Conservation (phyloP, 2,113 vertebrate genomes). For the Sprattus sprattus region DNA sequence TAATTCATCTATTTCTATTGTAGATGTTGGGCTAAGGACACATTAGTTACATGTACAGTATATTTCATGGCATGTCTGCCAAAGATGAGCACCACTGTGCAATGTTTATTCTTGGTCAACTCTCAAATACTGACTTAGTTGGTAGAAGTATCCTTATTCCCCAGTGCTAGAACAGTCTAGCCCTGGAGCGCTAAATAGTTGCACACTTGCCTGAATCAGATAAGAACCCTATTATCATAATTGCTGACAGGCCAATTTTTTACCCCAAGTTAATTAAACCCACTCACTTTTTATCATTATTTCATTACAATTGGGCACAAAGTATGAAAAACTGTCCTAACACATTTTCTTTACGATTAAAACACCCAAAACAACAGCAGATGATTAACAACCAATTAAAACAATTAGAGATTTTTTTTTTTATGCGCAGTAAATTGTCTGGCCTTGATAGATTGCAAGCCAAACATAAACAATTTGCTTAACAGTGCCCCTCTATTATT, state of each 20-base stretch:
- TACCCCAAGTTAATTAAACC: slow-evolving; percentile 22
- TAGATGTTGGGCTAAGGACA: background rate
- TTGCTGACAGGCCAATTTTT: slow-evolving; percentile 18
- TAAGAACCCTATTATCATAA: background rate
- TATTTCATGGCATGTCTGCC: no score
- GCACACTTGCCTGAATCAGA: background rate
- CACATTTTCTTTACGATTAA: background rate
- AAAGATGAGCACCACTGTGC: background rate
- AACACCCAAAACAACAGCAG: background rate
- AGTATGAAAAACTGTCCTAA: background rate
- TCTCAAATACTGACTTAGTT: background rate
- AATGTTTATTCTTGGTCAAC: background rate
- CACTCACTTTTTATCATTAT: slow-evolving; percentile 27
- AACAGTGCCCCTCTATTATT: background rate
- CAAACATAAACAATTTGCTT: background rate
- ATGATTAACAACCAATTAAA: slow-evolving; percentile 11
- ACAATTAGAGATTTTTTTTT: background rate
- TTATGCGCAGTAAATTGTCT: background rate
- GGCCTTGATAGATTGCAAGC: slow-evolving; percentile 1
- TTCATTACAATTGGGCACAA: slow-evolving; percentile 4
- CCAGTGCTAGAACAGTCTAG: background rate
- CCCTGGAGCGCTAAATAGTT: background rate
- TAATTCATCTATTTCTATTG: no score
- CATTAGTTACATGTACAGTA: background rate
- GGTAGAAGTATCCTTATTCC: background rate